A percentile compares a stretch with the other conserved stretches of the same genome.
Conservation (phyloP, 1,140 invertebrate species). For the Heterodera schachtii region DNA sequence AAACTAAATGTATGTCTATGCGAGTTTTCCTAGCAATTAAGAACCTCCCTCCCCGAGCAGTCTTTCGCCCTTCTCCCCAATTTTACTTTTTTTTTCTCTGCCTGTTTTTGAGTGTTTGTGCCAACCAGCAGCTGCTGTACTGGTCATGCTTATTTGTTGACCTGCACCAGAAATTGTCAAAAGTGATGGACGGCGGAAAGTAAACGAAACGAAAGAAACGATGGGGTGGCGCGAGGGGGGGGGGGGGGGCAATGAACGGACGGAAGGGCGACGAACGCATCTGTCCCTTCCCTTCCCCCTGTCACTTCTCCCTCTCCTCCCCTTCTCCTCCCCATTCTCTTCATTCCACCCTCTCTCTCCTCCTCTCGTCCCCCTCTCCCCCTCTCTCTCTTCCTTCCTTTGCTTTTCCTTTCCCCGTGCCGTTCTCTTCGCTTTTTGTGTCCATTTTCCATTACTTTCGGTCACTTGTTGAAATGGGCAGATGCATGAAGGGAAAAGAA, state of each 20-base stretch:
- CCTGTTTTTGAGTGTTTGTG: slow-evolving; percentile 12
- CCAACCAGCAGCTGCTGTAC: slow-evolving; percentile 3
- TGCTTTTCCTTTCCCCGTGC: neutral
- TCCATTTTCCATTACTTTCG: slow-evolving; percentile 12
- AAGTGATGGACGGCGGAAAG: neutral
- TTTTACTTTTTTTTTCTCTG: neutral
- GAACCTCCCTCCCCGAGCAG: neutral
- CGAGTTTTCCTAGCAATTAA: too few species aligned
- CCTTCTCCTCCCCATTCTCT: neutral
- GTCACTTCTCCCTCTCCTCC: neutral
- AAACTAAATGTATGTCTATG: too few species aligned
- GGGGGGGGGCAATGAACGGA: neutral
- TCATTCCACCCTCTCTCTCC: neutral
- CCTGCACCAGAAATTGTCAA: neutral
- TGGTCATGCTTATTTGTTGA: slow-evolving; percentile 3
- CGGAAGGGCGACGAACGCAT: slow-evolving; percentile 2
- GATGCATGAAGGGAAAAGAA: neutral
- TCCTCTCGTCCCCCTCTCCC: neutral
- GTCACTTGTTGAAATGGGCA: slow-evolving; percentile 12
- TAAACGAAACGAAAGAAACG: neutral
- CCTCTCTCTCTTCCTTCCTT: neutral
- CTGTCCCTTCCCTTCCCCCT: slow-evolving; percentile 13
- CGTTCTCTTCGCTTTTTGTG: slow-evolving; percentile 1
- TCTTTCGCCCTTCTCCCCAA: neutral
- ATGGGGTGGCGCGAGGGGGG: neutral